phyloP scores from a whole-genome alignment of 2,797 vertebrate species.

The Anguilla anguilla region DNA sequence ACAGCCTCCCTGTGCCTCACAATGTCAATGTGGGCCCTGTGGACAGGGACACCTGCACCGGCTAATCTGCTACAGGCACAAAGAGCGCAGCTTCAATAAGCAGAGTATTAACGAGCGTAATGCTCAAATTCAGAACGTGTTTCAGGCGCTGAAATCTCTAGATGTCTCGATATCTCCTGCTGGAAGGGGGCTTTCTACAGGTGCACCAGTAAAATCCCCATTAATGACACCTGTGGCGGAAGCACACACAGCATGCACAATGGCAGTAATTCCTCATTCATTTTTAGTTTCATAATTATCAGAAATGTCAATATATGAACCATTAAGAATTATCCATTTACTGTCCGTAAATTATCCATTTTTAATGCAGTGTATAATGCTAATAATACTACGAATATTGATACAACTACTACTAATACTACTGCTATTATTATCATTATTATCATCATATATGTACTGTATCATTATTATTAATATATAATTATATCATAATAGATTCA shows the following conservation, averaged over 20 bases:
- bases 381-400: too few relatives aligned
- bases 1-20: not conserved
- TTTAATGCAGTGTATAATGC: too few relatives aligned
- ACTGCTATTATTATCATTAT: too few relatives aligned
- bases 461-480: too few relatives aligned
- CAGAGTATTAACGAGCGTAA: conserved; percentile 69
- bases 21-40: not conserved
- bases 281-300: not conserved
- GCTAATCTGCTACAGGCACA: not conserved
- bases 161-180: not conserved
- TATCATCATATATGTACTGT: too few relatives aligned
- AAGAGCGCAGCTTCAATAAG: conserved; percentile 74
- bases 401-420: too few relatives aligned
- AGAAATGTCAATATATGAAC: not conserved
- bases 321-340: not conserved
- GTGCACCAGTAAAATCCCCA: too few relatives aligned
- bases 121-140: conserved; percentile 32
- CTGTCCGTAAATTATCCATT: not conserved
- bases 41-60: not conserved
- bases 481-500: too few relatives aligned
- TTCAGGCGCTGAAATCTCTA: not conserved
- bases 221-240: not conserved
- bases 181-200: not conserved
- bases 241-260: not conserved
- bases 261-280: not conserved